Evolutionary conservation across 2,797 vertebrate species (phyloP).

Genomic region (Choloepus didactylus): DNA sequence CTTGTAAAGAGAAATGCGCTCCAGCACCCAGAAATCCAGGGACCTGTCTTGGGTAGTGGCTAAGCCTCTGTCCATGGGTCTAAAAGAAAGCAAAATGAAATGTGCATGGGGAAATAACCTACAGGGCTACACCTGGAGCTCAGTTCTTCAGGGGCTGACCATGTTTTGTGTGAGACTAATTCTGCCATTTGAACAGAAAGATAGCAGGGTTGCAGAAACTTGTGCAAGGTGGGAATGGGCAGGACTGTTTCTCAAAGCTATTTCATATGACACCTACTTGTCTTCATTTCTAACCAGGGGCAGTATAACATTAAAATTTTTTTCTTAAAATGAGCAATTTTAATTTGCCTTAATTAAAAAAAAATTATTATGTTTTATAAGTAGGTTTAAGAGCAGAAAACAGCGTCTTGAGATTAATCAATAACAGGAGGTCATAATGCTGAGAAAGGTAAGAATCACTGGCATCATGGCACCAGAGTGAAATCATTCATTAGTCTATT

Average conservation of each 20-base stretch:
- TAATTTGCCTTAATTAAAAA: slow-evolving; percentile 46
- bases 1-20: background rate
- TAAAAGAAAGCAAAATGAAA: background rate
- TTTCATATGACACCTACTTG: background rate
- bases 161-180: background rate
- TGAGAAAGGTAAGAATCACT: slow-evolving; percentile 31
- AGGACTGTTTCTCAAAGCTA: background rate
- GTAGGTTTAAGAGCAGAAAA: slow-evolving; percentile 43
- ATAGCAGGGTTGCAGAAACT: background rate
- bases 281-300: background rate
- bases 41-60: background rate
- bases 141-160: background rate
- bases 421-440: background rate
- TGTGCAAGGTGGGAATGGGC: background rate
- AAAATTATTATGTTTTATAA: slow-evolving; percentile 2
- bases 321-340: slow-evolving; percentile 41
- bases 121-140: background rate
- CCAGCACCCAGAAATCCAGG: background rate
- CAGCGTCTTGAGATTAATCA: slow-evolving; percentile 22
- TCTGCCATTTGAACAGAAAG: background rate
- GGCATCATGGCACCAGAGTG: background rate
- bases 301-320: slow-evolving; percentile 5
- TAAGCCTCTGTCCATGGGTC: background rate
- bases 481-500: slow-evolving; percentile 41
- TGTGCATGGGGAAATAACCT: background rate